phyloP scores from a whole-genome alignment of 1,140 invertebrate genomes.

The Chironomus striatipennis region DNA sequence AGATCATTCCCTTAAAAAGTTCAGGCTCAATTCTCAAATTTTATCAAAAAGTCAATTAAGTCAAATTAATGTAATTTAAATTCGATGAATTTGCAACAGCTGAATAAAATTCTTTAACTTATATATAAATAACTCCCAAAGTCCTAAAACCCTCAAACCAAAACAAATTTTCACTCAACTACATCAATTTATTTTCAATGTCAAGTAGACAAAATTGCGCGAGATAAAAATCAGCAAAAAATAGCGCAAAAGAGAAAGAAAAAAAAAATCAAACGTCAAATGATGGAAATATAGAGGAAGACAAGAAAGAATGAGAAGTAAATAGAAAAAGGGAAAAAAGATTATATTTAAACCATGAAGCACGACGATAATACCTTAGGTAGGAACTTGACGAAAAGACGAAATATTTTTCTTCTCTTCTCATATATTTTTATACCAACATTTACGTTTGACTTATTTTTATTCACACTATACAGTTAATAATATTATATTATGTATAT shows the following conservation, averaged over 20 bases:
- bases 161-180: no score
- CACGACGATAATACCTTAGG: conserved; percentile 11
- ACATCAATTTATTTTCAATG: no score
- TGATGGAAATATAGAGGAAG: not conserved
- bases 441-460: conserved; percentile 14
- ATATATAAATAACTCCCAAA: no score
- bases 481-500: not conserved
- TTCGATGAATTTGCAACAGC: no score
- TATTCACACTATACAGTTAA: not conserved
- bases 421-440: not conserved
- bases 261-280: not conserved
- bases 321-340: not conserved
- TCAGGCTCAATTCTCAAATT: no score
- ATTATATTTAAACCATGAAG: not conserved
- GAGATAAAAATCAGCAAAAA: no score
- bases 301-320: not conserved
- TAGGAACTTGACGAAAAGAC: not conserved
- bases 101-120: no score
- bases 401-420: not conserved
- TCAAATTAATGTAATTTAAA: no score
- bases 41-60: no score
- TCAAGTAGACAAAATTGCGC: no score
- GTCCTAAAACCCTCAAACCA: no score
- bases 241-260: not conserved
- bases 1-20: no score